Percentiles rank a stretch among this genome's conserved stretches.
These are phyloP conservation scores for Syrrhaptes paradoxus DNA, from an alignment of 2,113 vertebrate genomes.

Conservation along the genomic window DNA sequence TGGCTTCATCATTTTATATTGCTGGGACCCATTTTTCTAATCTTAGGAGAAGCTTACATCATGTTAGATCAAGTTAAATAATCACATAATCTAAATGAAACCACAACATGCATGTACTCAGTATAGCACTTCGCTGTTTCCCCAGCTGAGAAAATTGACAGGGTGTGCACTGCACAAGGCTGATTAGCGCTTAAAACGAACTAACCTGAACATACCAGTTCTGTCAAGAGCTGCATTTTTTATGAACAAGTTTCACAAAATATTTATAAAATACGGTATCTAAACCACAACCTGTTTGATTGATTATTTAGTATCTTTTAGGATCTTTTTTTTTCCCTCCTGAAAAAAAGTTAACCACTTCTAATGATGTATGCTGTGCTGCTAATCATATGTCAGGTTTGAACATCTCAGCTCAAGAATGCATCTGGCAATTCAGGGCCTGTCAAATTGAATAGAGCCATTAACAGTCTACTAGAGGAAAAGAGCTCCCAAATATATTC, in stretches of 20 bases:
- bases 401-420: neutral
- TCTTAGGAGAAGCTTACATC: neutral
- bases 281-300: neutral
- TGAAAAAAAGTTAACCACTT: neutral
- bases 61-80: neutral
- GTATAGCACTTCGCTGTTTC: neutral
- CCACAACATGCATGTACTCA: rapidly evolving
- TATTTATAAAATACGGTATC: neutral
- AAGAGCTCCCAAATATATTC: neutral
- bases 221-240: neutral
- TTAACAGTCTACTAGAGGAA: neutral
- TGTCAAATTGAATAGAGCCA: neutral
- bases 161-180: neutral
- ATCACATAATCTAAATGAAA: neutral
- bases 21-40: neutral
- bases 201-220: neutral
- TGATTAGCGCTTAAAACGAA: neutral
- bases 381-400: constrained; percentile 15
- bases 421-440: neutral
- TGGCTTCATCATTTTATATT: neutral
- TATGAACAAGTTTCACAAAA: neutral
- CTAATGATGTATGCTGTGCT: neutral
- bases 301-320: constrained; percentile 6
- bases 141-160: neutral
- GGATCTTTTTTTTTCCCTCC: neutral